These are phyloP conservation scores for Psilopogon haemacephalus DNA, from an alignment of 2,113 vertebrate genomes.

Conservation along the genomic window DNA sequence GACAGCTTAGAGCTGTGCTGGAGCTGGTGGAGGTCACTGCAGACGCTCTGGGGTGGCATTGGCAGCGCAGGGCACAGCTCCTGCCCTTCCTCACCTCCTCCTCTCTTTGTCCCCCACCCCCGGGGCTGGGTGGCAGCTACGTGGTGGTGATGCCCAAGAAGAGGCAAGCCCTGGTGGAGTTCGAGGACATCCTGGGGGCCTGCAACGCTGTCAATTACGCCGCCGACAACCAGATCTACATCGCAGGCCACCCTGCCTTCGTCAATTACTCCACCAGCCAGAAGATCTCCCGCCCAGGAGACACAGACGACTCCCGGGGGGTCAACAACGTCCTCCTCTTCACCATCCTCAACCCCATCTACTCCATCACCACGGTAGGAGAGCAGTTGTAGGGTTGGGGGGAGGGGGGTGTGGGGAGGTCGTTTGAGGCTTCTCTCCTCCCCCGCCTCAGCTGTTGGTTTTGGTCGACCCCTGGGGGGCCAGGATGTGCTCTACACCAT, in stretches of 20 bases:
- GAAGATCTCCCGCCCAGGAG: slow-evolving; percentile 92
- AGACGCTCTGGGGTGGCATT: too few species aligned
- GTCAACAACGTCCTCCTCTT: slow-evolving; percentile 94
- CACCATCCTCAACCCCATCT: slow-evolving; percentile 92
- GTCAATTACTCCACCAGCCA: slow-evolving; percentile 98
- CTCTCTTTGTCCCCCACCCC: too few species aligned
- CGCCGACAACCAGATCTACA: slow-evolving; percentile 93
- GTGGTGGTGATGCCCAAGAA: slow-evolving; percentile 99
- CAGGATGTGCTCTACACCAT: slow-evolving; percentile 97
- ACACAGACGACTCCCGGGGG: slow-evolving; percentile 87
- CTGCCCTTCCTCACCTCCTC: too few species aligned
- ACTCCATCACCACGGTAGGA: slow-evolving; percentile 87
- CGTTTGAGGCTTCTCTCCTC: neutral
- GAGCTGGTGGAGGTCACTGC: too few species aligned
- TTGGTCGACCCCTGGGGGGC: too few species aligned
- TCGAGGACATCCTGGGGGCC: slow-evolving; percentile 89
- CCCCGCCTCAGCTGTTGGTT: too few species aligned
- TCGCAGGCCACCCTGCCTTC: slow-evolving; percentile 90
- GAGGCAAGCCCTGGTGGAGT: slow-evolving; percentile 92
- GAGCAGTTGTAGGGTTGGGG: rapidly evolving
- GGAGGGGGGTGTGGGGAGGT: neutral
- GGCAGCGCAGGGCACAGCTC: too few species aligned
- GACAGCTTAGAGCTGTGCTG: too few species aligned
- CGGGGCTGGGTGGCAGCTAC: slow-evolving; percentile 72
- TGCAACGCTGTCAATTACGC: slow-evolving; percentile 93